Evolutionary conservation across 2,113 vertebrate genomes (phyloP), one percentile per base, ranked within the genome.

Genomic region (Aptenodytes forsteri): DNA sequence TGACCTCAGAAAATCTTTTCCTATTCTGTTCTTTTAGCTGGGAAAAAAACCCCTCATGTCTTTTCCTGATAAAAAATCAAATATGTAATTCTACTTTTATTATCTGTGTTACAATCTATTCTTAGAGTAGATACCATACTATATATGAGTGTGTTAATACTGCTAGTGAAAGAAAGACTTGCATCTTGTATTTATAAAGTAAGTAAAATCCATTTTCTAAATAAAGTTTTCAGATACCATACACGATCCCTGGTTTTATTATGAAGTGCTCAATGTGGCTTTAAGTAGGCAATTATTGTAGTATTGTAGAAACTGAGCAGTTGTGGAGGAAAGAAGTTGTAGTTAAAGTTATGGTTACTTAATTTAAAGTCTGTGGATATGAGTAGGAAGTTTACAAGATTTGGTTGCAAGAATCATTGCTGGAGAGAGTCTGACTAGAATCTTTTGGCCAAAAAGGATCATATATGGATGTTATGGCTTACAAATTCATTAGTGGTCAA

Each of bases 1-100:
- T 97, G 94, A 97, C 91, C 93, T 97, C 84, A 83, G 93, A 94
- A 95, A 91, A 93, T 95, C 75, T 92, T 89, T 71, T 89, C 52
- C 49, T 87, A 66, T 93, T 94, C 73, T 92, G 8, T 93, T 92
- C 78, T 65, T 92, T 80, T 55, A 79, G 27, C 38, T 91, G 38
- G 30, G 27, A 44, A 83, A 85, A 90, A 85, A 52, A 8, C 1
- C 16, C 34, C n/a, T 65, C 25, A 10, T 42, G 32, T 92, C 20
- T 93, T 83, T 86, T 83, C 67, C 75, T 76, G 65, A 84, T 92
- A 93, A 92, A 92, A 92, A 91, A 79, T 92, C 52, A 87, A 83
- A 70, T 82, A 78, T 21, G 9, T 92, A 65, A 34, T 91, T 93
- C 69, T 82, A 16, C 56, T 92, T 91, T 40, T 79, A 77, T 73